phyloP scores from a whole-genome alignment of 2,797 vertebrate genomes.

The Silurus lanzhouensis region DNA sequence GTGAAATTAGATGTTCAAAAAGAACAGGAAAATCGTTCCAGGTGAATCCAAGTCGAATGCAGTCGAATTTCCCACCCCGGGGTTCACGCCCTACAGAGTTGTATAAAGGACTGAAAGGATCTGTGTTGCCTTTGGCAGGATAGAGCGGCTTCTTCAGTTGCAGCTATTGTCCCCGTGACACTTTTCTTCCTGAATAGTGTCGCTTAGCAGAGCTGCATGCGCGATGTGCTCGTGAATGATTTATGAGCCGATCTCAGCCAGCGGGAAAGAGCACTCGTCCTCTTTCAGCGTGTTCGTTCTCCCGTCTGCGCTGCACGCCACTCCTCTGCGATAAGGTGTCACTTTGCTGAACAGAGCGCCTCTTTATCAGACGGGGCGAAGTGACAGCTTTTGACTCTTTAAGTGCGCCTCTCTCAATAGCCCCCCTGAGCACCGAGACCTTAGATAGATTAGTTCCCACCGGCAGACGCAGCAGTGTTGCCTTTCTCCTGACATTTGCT shows the following conservation, averaged over 20 bases:
- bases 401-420: constrained; percentile 42
- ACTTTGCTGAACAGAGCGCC: constrained; percentile 35
- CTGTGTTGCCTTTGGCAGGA: neutral
- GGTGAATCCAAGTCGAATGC: neutral
- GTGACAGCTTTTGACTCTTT: constrained; percentile 43
- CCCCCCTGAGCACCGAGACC: constrained; percentile 34
- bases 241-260: constrained; percentile 3
- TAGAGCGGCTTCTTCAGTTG: neutral
- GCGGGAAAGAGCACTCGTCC: constrained; percentile 18
- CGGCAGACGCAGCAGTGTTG: constrained; percentile 47
- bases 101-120: constrained; percentile 4
- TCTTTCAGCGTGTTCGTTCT: constrained; percentile 1
- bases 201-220: neutral
- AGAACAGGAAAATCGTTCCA: too few species aligned
- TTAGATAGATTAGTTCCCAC: constrained; percentile 55
- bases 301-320: constrained; percentile 1
- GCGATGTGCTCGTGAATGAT: constrained; percentile 27
- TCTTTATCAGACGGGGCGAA: constrained; percentile 45
- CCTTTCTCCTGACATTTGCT: constrained; percentile 53
- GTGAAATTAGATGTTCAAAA: too few species aligned
- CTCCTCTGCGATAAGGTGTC: constrained; percentile 9
- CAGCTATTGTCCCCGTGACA: constrained; percentile 22
- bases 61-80: neutral
- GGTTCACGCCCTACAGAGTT: neutral
- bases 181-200: constrained; percentile 22